Conservation (phyloP, 2,888 invertebrate species). For the Ganaspis brasiliensis region DNA sequence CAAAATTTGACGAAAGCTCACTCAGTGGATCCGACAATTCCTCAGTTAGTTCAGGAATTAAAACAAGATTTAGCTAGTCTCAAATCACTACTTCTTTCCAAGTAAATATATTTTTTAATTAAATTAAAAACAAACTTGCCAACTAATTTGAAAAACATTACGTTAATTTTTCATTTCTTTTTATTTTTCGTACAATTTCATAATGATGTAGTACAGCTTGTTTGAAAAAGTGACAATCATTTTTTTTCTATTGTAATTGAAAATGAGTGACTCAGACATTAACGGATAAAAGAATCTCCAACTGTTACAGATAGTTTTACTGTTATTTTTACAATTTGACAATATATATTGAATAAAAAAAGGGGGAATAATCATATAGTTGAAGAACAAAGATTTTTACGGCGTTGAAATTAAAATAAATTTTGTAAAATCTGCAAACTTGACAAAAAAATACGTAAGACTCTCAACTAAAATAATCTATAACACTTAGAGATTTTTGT, state of each 20-base stretch:
- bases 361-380: too few species aligned
- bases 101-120: slow-evolving; percentile 64
- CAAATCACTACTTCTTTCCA: slow-evolving; percentile 76
- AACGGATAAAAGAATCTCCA: too few species aligned
- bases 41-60: slow-evolving; percentile 76
- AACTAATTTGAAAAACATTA: neutral
- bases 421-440: too few species aligned
- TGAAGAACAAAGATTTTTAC: too few species aligned
- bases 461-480: too few species aligned
- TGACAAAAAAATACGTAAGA: too few species aligned
- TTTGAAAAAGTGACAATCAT: slow-evolving; percentile 21
- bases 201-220: slow-evolving; percentile 30
- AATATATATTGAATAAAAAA: too few species aligned
- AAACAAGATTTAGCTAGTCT: slow-evolving; percentile 78
- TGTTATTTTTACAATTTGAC: too few species aligned
- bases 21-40: slow-evolving; percentile 72
- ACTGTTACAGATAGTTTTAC: too few species aligned
- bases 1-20: slow-evolving; percentile 78
- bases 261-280: slow-evolving; percentile 23
- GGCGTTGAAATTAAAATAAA: too few species aligned
- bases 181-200: slow-evolving; percentile 33
- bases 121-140: too few species aligned
- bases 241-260: slow-evolving; percentile 10
- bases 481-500: too few species aligned
- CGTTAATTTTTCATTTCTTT: neutral